Conservation (phyloP, 2,888 invertebrate species). For the Calliopum simillimum region DNA sequence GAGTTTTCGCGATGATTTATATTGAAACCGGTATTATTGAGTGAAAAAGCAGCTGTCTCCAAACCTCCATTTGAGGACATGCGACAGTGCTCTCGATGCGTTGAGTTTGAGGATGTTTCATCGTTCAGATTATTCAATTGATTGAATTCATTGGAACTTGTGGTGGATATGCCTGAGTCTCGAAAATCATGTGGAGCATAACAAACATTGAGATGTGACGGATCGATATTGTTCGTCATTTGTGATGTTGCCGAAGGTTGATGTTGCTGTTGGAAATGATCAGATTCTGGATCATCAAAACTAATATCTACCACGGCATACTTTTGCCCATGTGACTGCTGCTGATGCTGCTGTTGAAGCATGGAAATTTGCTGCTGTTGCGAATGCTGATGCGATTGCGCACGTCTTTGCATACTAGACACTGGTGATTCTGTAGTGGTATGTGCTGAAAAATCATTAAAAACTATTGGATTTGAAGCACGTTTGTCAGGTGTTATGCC, state of each 20-base stretch:
- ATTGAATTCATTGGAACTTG: conserved; percentile 64
- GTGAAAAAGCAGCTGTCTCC: conserved; percentile 42
- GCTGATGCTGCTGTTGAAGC: conserved; percentile 33
- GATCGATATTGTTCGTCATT: conserved; percentile 54
- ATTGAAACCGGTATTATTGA: conserved; percentile 49
- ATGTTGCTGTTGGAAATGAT: conserved; percentile 55
- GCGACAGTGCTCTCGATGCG: conserved; percentile 60
- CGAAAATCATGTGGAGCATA: conserved; percentile 64
- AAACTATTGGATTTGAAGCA: conserved; percentile 65
- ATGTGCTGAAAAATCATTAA: conserved; percentile 59
- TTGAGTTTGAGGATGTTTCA: conserved; percentile 58
- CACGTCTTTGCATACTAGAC: conserved; percentile 50
- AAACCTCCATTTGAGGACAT: conserved; percentile 56
- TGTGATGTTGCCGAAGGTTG: conserved; percentile 51
- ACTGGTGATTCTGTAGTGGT: conserved; percentile 45
- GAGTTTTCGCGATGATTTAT: conserved; percentile 61
- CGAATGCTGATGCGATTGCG: conserved; percentile 52
- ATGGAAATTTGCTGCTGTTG: conserved; percentile 45
- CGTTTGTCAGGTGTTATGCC: conserved; percentile 72
- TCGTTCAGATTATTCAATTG: conserved; percentile 62
- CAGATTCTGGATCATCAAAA: conserved; percentile 67
- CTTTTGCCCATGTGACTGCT: conserved; percentile 59
- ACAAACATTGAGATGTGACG: conserved; percentile 55
- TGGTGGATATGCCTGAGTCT: conserved; percentile 67
- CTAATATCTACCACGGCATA: conserved; percentile 69